These are phyloP conservation scores for Apistogramma diplotaenia DNA, from an alignment of 2,113 vertebrate genomes.

Conservation along the genomic window DNA sequence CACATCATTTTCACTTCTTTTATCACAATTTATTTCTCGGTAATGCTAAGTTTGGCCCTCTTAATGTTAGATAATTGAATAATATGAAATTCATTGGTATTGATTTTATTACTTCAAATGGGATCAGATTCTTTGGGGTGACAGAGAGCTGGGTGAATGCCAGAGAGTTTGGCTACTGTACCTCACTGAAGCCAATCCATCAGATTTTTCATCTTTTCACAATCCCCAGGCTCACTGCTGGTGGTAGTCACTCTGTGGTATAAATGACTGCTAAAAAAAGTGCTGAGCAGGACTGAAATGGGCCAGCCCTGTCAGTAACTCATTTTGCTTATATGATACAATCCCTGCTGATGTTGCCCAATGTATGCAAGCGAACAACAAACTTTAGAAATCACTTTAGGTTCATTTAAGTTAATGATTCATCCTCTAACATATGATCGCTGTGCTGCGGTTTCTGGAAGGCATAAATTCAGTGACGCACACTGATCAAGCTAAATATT, in stretches of 20 bases:
- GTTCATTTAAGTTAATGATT: background rate
- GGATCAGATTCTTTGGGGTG: constrained; percentile 15
- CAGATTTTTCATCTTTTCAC: constrained; percentile 49
- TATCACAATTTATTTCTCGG: constrained; percentile 23
- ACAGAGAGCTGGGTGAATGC: constrained; percentile 6
- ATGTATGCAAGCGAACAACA: background rate
- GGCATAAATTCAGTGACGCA: background rate
- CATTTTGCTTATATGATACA: constrained; percentile 16
- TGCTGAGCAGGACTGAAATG: constrained; percentile 50
- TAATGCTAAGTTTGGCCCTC: constrained; percentile 18
- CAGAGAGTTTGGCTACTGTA: constrained; percentile 35
- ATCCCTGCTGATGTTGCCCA: constrained; percentile 5
- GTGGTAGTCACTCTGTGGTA: constrained; percentile 36
- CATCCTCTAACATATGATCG: background rate
- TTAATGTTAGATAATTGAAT: constrained; percentile 50
- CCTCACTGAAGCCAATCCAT: constrained; percentile 38
- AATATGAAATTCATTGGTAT: constrained; percentile 53
- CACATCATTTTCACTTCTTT: background rate
- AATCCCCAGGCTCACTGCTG: constrained; percentile 13
- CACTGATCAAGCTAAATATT: background rate
- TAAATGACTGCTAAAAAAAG: constrained; percentile 34
- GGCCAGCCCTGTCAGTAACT: constrained; percentile 38
- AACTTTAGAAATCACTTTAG: background rate
- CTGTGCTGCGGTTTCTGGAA: background rate
- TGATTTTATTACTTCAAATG: constrained; percentile 47